These are phyloP conservation scores for Thamnophis sirtalis DNA, from an alignment of 2,113 vertebrate species.

Conservation along the genomic window DNA sequence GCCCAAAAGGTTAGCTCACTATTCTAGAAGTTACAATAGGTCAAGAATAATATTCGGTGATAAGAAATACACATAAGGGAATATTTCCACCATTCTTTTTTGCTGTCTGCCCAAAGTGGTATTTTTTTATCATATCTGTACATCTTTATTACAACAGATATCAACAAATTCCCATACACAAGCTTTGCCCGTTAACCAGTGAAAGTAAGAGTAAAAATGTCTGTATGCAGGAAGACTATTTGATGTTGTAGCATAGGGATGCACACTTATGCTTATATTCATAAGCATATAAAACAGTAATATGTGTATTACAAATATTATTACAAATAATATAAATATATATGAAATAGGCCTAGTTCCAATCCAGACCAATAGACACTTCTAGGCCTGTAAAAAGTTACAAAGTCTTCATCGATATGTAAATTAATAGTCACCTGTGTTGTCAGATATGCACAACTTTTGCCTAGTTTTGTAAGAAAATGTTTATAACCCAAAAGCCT, in stretches of 20 bases:
- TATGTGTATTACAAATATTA: neutral
- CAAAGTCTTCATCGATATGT: neutral
- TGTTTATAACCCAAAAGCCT: neutral
- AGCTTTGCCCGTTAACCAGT: neutral
- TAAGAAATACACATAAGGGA: too few species aligned
- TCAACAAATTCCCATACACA: too few species aligned
- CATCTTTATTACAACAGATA: too few species aligned
- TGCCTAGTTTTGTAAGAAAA: neutral
- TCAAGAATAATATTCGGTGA: too few species aligned
- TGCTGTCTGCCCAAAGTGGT: too few species aligned
- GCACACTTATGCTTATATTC: neutral
- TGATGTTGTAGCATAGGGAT: neutral
- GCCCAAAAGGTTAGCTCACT: too few species aligned
- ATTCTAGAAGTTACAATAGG: too few species aligned
- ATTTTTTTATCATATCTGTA: too few species aligned
- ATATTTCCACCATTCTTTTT: too few species aligned
- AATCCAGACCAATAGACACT: neutral
- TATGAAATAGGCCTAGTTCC: neutral
- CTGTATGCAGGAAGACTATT: neutral
- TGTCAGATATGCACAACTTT: neutral
- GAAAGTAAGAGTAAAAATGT: neutral
- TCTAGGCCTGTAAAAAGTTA: neutral
- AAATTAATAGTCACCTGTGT: neutral
- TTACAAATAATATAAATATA: neutral
- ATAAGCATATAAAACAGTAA: neutral